Evolutionary conservation across 2,888 invertebrate genomes (phyloP).

Genomic region (Laspeyria flexula): DNA sequence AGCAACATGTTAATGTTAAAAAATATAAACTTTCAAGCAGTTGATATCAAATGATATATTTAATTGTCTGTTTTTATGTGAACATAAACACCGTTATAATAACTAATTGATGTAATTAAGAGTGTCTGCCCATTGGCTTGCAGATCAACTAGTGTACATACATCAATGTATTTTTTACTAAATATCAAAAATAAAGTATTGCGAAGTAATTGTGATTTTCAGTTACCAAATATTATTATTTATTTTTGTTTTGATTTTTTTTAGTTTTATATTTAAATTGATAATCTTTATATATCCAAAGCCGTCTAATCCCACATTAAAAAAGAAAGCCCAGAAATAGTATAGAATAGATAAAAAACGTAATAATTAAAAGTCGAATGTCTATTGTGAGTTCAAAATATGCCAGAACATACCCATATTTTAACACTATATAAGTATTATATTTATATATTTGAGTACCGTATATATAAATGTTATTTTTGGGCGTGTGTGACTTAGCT

Average conservation of each 20-base stretch:
- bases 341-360: too few species aligned
- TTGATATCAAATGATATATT: slow-evolving; percentile 23
- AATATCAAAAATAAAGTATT: slow-evolving; percentile 81
- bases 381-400: too few species aligned
- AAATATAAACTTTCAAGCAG: slow-evolving; percentile 21
- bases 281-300: neutral
- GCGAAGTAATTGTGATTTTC: slow-evolving; percentile 63
- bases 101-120: slow-evolving; percentile 45
- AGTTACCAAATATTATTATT: slow-evolving; percentile 31
- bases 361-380: neutral
- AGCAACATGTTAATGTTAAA: slow-evolving; percentile 22
- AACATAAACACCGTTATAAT: slow-evolving; percentile 24
- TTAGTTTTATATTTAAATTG: neutral
- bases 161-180: slow-evolving; percentile 82
- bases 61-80: slow-evolving; percentile 28
- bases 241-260: neutral
- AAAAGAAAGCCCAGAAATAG: neutral
- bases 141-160: slow-evolving; percentile 73
- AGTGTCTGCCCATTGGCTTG: slow-evolving; percentile 67
- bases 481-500: slow-evolving; percentile 39
- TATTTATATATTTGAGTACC: neutral
- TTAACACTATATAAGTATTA: neutral
- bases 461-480: neutral
- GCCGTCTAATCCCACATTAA: slow-evolving; percentile 1
- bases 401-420: too few species aligned